Evolutionary conservation across 2,113 vertebrate genomes (phyloP), one percentile per base, ranked within the genome.

Genomic region (Oncorhynchus kisutch): DNA sequence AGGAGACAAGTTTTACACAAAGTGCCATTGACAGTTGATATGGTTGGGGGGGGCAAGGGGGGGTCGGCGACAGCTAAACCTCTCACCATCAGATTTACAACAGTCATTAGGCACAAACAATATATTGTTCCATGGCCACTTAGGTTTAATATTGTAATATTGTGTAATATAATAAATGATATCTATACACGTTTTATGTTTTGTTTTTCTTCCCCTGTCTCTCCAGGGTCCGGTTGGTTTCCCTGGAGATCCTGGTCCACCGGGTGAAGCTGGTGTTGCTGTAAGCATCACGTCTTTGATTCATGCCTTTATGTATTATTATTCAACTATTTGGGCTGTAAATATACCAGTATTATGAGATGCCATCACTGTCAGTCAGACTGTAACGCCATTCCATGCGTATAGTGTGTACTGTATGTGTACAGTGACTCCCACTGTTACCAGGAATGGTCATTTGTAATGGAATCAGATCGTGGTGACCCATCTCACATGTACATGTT

Each of bases 241-340:
- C 92, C 96, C 97, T 79, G 98, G 98, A 93, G 98, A 99, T 87
- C 94, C 96, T 39, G 98, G 98, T 79, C 97, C 97, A 7, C 96
- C 97, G 81, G 98, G 98, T 57, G 97, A 99, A 80, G 92, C 97
- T 71, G 98, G 98, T 34, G 93, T 94, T 81, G 91, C 87, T 88
- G 98, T 99, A 94, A 96, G 97, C 97, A 77, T 29, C 70, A 39
- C 5, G 14, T 8, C 16, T 11, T 77, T 72, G 78, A 70, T 71
- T 24, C 59, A 60, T 60, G 16, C 16, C 18, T 14, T 4, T 16
- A 51, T 51, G 11, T 14, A 16, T 51, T 16, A 51, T 51, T 51
- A 51, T 51, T 13, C 14, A 51, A 51, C 14, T 14, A 3, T 16
- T 51, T 3, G 0, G 16, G 14, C 4, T 51, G 49, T 51, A 14